A percentile compares a stretch with the other conserved stretches of the same genome.
These are phyloP conservation scores for Capitella teleta DNA, from an alignment of 1,140 invertebrate species.

Conservation along the genomic window DNA sequence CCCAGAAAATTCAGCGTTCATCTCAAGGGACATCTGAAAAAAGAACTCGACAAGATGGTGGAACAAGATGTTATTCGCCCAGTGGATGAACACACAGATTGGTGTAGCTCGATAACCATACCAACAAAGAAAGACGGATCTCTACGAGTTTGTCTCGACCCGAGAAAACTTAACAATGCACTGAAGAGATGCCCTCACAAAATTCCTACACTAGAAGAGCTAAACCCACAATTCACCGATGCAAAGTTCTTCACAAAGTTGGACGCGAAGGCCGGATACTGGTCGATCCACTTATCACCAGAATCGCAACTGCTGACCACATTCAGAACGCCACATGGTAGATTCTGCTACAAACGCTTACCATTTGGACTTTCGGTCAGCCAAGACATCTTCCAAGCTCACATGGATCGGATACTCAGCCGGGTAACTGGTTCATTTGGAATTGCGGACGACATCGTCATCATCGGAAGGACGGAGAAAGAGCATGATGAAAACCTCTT, in stretches of 20 bases:
- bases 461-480: neutral
- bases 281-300: slow-evolving; percentile 21
- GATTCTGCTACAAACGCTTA: slow-evolving; percentile 13
- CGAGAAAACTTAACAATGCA: neutral
- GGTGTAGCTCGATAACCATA: neutral
- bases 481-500: neutral
- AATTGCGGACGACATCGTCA: neutral
- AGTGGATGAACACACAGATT: neutral
- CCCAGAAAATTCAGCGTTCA: neutral
- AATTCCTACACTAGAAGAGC: slow-evolving; percentile 1
- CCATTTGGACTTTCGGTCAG: slow-evolving; percentile 15
- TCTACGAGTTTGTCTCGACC: neutral
- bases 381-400: slow-evolving; percentile 30
- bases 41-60: neutral
- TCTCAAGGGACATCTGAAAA: neutral
- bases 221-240: neutral
- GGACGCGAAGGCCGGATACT: slow-evolving; percentile 30
- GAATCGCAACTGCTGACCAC: slow-evolving; percentile 18
- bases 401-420: slow-evolving; percentile 21
- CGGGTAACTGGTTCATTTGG: neutral
- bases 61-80: neutral
- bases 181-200: neutral
- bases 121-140: neutral
- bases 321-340: slow-evolving; percentile 17
- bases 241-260: slow-evolving; percentile 16